Evolutionary conservation across 2,888 invertebrate species (phyloP).

Genomic region (Oscheius sp.): DNA sequence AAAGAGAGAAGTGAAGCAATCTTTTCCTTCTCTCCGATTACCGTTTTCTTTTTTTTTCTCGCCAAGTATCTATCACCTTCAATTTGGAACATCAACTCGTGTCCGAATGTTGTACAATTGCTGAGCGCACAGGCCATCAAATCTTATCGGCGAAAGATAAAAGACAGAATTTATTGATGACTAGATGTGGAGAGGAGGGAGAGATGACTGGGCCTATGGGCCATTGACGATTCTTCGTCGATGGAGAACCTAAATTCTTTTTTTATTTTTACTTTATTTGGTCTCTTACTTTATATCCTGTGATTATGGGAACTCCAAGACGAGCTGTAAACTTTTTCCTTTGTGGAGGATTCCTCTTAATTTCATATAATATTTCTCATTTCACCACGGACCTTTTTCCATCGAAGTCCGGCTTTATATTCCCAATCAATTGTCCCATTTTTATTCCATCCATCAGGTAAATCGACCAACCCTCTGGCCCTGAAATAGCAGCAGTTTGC

Average conservation of each 20-base stretch:
- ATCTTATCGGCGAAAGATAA: neutral
- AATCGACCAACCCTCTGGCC: slow-evolving; percentile 49
- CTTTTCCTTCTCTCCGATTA: neutral
- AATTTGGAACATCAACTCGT: neutral
- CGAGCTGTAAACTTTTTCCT: too few species aligned
- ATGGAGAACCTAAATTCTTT: too few species aligned
- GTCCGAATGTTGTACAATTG: neutral
- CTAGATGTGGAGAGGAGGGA: neutral
- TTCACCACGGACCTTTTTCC: slow-evolving; percentile 6
- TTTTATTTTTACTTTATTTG: too few species aligned
- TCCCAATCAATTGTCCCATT: slow-evolving; percentile 39
- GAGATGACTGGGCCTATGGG: too few species aligned
- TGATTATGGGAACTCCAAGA: too few species aligned
- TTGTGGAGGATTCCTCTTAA: too few species aligned
- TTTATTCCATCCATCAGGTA: slow-evolving; percentile 30
- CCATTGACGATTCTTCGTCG: too few species aligned
- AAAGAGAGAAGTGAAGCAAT: too few species aligned
- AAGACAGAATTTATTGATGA: slow-evolving; percentile 11
- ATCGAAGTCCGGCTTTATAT: slow-evolving; percentile 16
- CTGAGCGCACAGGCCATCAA: neutral
- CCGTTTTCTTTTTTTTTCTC: neutral
- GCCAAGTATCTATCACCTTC: neutral
- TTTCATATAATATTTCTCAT: neutral
- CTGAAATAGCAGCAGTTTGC: slow-evolving; percentile 10
- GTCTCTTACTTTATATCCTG: too few species aligned